Percentiles rank a stretch among this genome's conserved stretches.
Evolutionary conservation across 2,888 invertebrate species (phyloP).

Genomic region (Caradrina kadenii): DNA sequence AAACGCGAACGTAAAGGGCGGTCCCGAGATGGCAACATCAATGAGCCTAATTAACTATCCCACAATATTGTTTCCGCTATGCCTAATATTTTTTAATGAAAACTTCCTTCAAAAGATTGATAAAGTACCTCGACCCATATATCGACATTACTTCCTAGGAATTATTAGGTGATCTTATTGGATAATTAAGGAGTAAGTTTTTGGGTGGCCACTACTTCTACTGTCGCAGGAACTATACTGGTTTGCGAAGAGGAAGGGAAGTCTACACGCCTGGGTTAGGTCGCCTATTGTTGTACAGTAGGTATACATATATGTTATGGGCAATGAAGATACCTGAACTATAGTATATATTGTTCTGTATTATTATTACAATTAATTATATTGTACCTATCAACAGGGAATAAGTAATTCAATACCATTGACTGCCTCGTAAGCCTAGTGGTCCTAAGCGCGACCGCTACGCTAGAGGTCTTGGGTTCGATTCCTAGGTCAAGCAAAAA

Average conservation of each 20-base stretch:
- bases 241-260: not conserved
- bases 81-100: constrained; percentile 32
- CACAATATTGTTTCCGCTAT: constrained; percentile 19
- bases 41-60: constrained; percentile 12
- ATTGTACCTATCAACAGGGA: too few relatives aligned
- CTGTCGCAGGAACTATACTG: not conserved
- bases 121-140: constrained; percentile 47
- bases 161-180: constrained; percentile 33
- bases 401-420: too few relatives aligned
- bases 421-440: too few relatives aligned
- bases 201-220: constrained; percentile 36
- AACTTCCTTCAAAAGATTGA: constrained; percentile 50
- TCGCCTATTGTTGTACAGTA: too few relatives aligned
- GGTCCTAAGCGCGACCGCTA: too few relatives aligned
- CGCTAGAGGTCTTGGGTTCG: too few relatives aligned
- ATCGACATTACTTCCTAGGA: constrained; percentile 35
- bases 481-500: too few relatives aligned
- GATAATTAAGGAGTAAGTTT: constrained; percentile 12
- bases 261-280: too few relatives aligned
- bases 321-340: too few relatives aligned
- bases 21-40: constrained; percentile 13
- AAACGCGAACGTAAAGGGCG: not conserved
- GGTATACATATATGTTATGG: too few relatives aligned
- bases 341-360: too few relatives aligned
- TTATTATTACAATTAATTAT: too few relatives aligned